Conservation (phyloP, 1,140 invertebrate species). For the Drosophila lini region DNA sequence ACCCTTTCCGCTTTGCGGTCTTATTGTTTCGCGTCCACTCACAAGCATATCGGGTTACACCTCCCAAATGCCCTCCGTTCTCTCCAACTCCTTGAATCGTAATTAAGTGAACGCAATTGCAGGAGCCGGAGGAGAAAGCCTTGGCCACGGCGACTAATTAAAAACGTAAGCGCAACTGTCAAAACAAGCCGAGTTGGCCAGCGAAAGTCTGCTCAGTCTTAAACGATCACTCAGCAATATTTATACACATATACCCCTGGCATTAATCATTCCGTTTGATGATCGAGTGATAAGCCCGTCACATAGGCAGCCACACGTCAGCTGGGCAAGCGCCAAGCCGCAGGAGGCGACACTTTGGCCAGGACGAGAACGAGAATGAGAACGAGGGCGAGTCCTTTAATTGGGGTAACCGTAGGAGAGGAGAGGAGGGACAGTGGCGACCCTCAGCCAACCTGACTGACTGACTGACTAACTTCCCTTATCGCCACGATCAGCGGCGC, state of each 20-base stretch:
- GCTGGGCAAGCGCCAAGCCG: slow-evolving; percentile 76
- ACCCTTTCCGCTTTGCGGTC: slow-evolving; percentile 58
- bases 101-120: slow-evolving; percentile 51
- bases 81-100: slow-evolving; percentile 32
- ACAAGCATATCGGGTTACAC: slow-evolving; percentile 77
- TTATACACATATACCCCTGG: slow-evolving; percentile 26
- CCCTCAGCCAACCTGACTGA: slow-evolving; percentile 28
- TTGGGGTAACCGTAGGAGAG: slow-evolving; percentile 49
- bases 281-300: slow-evolving; percentile 70
- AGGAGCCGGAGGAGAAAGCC: slow-evolving; percentile 26
- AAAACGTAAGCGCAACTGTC: slow-evolving; percentile 62
- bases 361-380: neutral
- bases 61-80: slow-evolving; percentile 50
- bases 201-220: slow-evolving; percentile 54
- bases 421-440: slow-evolving; percentile 22
- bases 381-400: slow-evolving; percentile 59
- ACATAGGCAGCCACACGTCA: slow-evolving; percentile 76
- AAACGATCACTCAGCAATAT: slow-evolving; percentile 75
- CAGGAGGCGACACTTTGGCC: slow-evolving; percentile 74
- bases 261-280: slow-evolving; percentile 68
- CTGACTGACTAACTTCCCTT: slow-evolving; percentile 49
- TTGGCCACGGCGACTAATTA: slow-evolving; percentile 59
- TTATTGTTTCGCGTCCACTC: slow-evolving; percentile 67
- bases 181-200: slow-evolving; percentile 40
- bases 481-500: slow-evolving; percentile 63